Evolutionary conservation across 2,113 vertebrate genomes (phyloP).

Genomic region (Callithrix jacchus): DNA sequence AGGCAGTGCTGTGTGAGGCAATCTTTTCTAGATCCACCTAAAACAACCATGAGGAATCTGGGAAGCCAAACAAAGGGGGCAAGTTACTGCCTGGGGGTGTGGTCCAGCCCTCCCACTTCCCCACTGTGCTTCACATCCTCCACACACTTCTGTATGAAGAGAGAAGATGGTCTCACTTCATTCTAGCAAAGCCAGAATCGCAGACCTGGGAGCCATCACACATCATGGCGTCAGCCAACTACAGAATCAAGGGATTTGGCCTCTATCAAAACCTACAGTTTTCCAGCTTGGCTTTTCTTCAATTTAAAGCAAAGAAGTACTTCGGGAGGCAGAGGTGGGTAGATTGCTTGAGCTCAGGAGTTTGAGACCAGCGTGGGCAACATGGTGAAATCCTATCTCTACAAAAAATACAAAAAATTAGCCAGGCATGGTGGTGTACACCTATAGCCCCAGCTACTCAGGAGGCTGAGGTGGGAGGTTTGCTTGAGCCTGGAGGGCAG

Average conservation of each 20-base stretch:
- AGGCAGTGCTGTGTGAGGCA: background rate
- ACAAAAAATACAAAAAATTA: no score
- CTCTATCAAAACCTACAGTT: background rate
- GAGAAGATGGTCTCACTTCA: fast-evolving
- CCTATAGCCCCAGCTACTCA: no score
- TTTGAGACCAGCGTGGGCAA: no score
- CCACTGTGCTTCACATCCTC: no score
- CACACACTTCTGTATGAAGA: background rate
- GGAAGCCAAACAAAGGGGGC: background rate
- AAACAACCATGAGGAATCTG: background rate
- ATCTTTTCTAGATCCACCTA: background rate
- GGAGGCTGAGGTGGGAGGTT: no score
- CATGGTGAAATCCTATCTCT: no score
- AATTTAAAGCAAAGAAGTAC: background rate
- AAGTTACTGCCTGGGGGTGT: background rate
- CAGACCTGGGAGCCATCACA: background rate
- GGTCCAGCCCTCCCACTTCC: background rate
- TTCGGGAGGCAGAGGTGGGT: no score
- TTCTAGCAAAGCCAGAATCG: background rate
- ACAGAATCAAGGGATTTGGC: background rate
- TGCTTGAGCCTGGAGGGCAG: no score
- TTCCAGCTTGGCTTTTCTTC: background rate
- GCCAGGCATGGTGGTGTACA: no score
- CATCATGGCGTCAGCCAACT: background rate
- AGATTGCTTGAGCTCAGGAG: no score